Evolutionary conservation across 2,888 invertebrate species (phyloP).

Genomic region (Timema podura): DNA sequence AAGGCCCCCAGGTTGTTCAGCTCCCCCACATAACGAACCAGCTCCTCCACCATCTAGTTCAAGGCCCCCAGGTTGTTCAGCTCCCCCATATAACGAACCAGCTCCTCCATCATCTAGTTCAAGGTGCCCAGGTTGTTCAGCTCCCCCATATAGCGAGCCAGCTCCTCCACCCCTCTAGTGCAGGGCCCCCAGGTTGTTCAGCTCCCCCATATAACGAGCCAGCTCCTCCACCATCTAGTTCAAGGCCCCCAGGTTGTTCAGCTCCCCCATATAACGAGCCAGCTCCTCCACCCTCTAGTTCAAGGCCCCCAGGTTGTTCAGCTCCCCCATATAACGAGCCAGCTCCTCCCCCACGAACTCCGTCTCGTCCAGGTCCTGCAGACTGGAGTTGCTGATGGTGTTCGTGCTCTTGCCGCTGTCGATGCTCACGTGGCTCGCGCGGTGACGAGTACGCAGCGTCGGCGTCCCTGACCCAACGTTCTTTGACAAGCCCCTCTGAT

Average conservation of each 20-base stretch:
- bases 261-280: too few species aligned
- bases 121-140: conserved; percentile 66
- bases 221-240: not conserved
- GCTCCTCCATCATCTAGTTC: conserved; percentile 63
- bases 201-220: not conserved
- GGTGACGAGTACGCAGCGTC: conserved; percentile 41
- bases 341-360: conserved; percentile 65
- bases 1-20: conserved; percentile 56
- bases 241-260: not conserved
- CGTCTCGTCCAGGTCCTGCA: conserved; percentile 65
- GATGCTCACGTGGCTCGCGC: conserved; percentile 50
- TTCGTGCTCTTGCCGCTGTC: conserved; percentile 48
- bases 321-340: conserved; percentile 62
- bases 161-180: conserved; percentile 59
- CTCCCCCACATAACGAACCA: conserved; percentile 63
- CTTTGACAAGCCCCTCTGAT: conserved; percentile 28
- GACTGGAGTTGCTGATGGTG: conserved; percentile 69
- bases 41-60: conserved; percentile 63
- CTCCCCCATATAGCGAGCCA: conserved; percentile 63
- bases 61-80: conserved; percentile 66
- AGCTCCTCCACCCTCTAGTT: conserved; percentile 5
- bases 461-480: conserved; percentile 36
- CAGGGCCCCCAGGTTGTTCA: not conserved
- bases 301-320: conserved; percentile 47
- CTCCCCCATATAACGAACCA: conserved; percentile 63